Percentiles rank a stretch among this genome's conserved stretches.
These are phyloP conservation scores for Patiria pectinifera DNA, from an alignment of 53 echinoderm and acorn worm genomes.

Conservation along the genomic window DNA sequence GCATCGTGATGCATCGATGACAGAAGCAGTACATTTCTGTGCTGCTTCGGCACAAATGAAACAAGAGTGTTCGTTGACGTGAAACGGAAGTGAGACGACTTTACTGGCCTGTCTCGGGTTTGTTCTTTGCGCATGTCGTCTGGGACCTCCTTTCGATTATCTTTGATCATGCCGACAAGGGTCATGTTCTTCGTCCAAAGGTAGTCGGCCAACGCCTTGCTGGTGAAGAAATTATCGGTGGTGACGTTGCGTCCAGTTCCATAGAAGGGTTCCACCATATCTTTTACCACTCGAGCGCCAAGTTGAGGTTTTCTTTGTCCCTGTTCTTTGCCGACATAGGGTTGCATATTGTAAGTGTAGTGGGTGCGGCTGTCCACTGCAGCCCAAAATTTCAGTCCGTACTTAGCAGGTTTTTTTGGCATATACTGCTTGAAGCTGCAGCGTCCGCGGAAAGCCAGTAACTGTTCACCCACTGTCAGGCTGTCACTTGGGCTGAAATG, in stretches of 20 bases:
- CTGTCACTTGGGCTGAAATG: constrained; percentile 4
- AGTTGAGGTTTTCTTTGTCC: neutral
- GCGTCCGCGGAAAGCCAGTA: constrained; percentile 24
- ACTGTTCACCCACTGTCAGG: constrained; percentile 13
- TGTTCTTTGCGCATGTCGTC: constrained; percentile 16
- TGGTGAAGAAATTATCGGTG: constrained; percentile 9
- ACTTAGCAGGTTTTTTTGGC: constrained; percentile 29
- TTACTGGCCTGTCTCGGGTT: neutral
- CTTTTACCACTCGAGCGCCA: neutral
- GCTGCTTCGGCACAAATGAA: constrained; percentile 28
- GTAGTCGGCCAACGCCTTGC: constrained; percentile 14
- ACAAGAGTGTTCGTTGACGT: neutral
- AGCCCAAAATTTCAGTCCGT: constrained; percentile 29
- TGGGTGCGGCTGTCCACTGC: neutral
- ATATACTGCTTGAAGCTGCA: constrained; percentile 25
- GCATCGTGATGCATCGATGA: constrained; percentile 41
- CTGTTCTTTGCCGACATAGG: constrained; percentile 15
- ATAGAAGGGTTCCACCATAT: neutral
- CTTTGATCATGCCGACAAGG: constrained; percentile 26
- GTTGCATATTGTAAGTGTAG: constrained; percentile 36
- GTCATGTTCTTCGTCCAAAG: constrained; percentile 16
- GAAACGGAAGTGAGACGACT: constrained; percentile 23
- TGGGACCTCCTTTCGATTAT: constrained; percentile 3
- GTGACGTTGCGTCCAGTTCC: constrained; percentile 46
- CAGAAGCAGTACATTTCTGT: constrained; percentile 29